Evolutionary conservation across 2,888 invertebrate genomes (phyloP).

Genomic region (Epirrhoe alternata): DNA sequence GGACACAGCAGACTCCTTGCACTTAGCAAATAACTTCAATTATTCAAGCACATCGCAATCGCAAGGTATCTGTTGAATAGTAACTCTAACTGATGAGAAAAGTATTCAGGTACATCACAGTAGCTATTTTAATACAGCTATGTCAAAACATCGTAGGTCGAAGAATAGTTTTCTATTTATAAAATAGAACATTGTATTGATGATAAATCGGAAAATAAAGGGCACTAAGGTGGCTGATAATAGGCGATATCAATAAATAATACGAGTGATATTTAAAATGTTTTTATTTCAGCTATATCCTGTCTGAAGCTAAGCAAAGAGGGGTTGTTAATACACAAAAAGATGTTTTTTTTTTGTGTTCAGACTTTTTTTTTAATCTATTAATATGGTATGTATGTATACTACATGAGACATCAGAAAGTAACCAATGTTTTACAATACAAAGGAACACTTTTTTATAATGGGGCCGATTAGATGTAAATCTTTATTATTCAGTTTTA

Average conservation of each 20-base stretch:
- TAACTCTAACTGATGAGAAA: not conserved
- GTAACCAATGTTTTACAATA: no score
- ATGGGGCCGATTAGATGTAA: no score
- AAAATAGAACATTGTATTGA: not conserved
- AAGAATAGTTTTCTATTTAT: constrained; percentile 13
- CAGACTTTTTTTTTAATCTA: no score
- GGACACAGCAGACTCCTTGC: not conserved
- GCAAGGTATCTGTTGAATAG: not conserved
- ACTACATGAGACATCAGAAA: no score
- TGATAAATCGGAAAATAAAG: constrained; percentile 3
- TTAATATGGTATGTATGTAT: no score
- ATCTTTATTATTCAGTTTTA: not conserved
- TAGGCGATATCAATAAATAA: constrained; percentile 3
- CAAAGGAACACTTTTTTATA: no score
- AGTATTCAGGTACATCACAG: not conserved
- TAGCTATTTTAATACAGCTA: not conserved
- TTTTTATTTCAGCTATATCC: not conserved
- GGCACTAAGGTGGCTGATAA: constrained; percentile 5
- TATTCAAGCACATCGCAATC: no score
- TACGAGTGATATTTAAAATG: not conserved
- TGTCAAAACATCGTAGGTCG: not conserved
- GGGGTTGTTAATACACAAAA: not conserved
- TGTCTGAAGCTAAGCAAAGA: not conserved
- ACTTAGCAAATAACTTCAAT: not conserved
- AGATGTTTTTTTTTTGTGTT: no score